Evolutionary conservation across 2,888 invertebrate species (phyloP), one percentile per base, ranked within the genome.

Genomic region (Metalampra italica): DNA sequence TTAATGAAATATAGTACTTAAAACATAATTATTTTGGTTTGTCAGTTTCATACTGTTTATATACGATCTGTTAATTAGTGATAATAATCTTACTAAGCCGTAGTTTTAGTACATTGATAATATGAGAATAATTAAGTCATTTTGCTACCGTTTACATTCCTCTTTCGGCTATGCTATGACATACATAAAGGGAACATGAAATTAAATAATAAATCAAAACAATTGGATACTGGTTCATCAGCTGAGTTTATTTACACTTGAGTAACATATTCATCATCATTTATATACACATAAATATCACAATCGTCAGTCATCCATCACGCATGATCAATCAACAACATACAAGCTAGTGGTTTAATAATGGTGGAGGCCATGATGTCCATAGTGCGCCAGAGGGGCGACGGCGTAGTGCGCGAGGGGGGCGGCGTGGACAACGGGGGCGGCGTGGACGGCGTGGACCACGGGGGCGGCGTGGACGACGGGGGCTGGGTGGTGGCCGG

Each of bases 221-320:
- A 49, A 51, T 60, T 54, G 29, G 43, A 50, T 74, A 69, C 65
- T 77, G 66, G 66, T 82, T 88, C 87, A 86, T 82, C 84, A 83
- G 84, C 82, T 79, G 80, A 80, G 68, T 82, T 77, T 88, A 84
- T 86, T 88, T 88, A 88, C 82, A 82, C 62, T 73, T 71, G 77
- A 79, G 73, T 83, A 78, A 81, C 76, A 67, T 69, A 53, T 64
- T 68, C 69, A 63, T 63, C 72, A 75, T 75, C 73, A 75, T 73
- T n/a, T 80, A 82, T 80, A 63, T 85, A 86, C 84, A 86, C 84
- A 85, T 89, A 89, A 89, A 88, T 89, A 89, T 87, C 87, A 87
- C 89, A 88, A 75, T 79, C 83, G 77, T 71, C 83, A 87, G 71
- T 78, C 86, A 86, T 84, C 66, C 82, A 66, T 82, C 82, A 71